A percentile compares a stretch with the other conserved stretches of the same genome.
phyloP scores from a whole-genome alignment of 2,888 invertebrate species.

The Azorinus chamasolen region DNA sequence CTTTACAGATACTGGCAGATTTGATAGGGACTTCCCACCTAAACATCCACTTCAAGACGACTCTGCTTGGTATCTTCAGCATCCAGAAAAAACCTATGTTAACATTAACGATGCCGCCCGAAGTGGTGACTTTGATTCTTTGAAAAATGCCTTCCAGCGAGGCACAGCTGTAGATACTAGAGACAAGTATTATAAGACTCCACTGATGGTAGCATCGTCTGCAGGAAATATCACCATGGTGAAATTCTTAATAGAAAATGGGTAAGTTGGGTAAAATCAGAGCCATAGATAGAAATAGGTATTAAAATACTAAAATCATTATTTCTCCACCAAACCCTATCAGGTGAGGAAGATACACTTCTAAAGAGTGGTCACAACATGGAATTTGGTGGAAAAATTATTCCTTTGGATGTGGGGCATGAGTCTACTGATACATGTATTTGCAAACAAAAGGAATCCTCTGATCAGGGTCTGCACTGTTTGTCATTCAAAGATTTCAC shows the following conservation, averaged over 20 bases:
- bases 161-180: slow-evolving; percentile 83
- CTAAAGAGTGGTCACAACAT: no score
- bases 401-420: no score
- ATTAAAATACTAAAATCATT: no score
- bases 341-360: no score
- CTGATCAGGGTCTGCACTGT: no score
- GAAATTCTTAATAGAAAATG: slow-evolving; percentile 83
- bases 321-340: no score
- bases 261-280: slow-evolving; percentile 75
- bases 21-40: slow-evolving; percentile 85
- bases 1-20: slow-evolving; percentile 84
- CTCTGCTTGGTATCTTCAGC: slow-evolving; percentile 86
- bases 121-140: slow-evolving; percentile 83
- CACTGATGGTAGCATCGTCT: slow-evolving; percentile 85
- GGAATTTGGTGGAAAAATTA: no score
- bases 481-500: no score
- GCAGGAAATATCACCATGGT: slow-evolving; percentile 84
- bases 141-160: slow-evolving; percentile 81
- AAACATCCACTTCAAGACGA: slow-evolving; percentile 85
- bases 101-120: slow-evolving; percentile 86
- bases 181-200: slow-evolving; percentile 86
- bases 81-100: slow-evolving; percentile 83
- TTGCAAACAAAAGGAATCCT: no score
- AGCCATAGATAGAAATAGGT: no score
- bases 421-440: no score